These are phyloP conservation scores for Papilio machaon DNA, from an alignment of 1,140 invertebrate genomes.

Conservation along the genomic window DNA sequence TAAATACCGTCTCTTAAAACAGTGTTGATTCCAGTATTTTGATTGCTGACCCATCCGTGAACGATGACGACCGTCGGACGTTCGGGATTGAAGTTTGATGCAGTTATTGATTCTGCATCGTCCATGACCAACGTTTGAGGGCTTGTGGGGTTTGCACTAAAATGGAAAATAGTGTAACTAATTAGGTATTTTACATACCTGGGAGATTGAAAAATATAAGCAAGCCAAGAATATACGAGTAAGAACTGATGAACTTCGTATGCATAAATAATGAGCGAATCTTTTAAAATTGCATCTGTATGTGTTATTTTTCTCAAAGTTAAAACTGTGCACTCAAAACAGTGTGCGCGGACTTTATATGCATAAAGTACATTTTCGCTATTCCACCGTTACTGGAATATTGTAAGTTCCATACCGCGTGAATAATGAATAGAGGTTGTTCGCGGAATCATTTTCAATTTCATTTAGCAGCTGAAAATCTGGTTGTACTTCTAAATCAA, in stretches of 20 bases:
- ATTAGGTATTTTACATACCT: no score
- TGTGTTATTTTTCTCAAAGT: no score
- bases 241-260: background rate
- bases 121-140: conserved; percentile 52
- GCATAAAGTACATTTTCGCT: background rate
- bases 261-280: no score
- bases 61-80: conserved; percentile 53
- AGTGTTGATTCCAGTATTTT: conserved; percentile 55
- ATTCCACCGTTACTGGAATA: background rate
- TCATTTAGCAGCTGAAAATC: conserved; percentile 1
- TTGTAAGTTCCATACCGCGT: background rate
- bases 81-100: conserved; percentile 57
- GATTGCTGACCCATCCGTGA: conserved; percentile 64
- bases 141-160: background rate
- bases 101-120: conserved; percentile 53
- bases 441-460: background rate
- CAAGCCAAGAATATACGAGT: background rate
- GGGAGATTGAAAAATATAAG: background rate
- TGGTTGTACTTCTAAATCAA: conserved; percentile 9
- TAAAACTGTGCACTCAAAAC: no score
- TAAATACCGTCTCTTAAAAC: conserved; percentile 56
- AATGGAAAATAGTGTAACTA: background rate
- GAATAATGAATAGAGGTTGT: background rate
- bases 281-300: no score
- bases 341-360: no score